phyloP scores from a whole-genome alignment of 2,888 invertebrate genomes.

The Eristalis tenax region DNA sequence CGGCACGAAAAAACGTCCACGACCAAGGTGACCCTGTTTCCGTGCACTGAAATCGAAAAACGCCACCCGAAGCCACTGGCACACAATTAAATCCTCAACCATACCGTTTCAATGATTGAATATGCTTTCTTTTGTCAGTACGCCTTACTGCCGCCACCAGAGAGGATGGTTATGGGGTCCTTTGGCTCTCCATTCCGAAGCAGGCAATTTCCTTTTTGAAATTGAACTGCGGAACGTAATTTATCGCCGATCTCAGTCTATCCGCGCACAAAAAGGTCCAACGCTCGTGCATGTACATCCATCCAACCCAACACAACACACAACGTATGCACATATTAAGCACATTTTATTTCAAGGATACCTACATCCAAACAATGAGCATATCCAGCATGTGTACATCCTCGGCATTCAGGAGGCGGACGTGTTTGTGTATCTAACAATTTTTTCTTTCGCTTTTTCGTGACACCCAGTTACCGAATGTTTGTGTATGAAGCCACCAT shows the following conservation, averaged over 20 bases:
- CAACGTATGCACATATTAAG: conserved; percentile 46
- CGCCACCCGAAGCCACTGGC: not conserved
- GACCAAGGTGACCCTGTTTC: not conserved
- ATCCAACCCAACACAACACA: conserved; percentile 22
- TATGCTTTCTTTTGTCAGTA: conserved; percentile 51
- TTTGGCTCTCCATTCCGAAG: conserved; percentile 28
- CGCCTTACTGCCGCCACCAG: not conserved
- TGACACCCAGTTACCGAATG: not conserved
- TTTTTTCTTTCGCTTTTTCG: conserved; percentile 5
- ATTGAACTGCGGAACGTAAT: conserved; percentile 63
- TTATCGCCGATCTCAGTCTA: conserved; percentile 52
- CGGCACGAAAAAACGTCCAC: not conserved
- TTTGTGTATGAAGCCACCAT: not conserved
- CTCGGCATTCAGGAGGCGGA: not conserved
- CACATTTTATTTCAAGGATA: conserved; percentile 48
- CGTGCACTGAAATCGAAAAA: not conserved
- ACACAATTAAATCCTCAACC: conserved; percentile 39
- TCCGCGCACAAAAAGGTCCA: conserved; percentile 4
- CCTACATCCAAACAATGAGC: not conserved
- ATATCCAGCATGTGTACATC: not conserved
- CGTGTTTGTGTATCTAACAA: conserved; percentile 6
- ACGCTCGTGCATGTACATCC: not conserved
- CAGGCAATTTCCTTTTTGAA: conserved; percentile 66
- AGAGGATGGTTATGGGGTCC: too few species aligned
- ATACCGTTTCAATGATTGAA: conserved; percentile 44